Evolutionary conservation across 2,113 vertebrate species (phyloP), one percentile per base, ranked within the genome.

Genomic region (Carettochelys insculpta): DNA sequence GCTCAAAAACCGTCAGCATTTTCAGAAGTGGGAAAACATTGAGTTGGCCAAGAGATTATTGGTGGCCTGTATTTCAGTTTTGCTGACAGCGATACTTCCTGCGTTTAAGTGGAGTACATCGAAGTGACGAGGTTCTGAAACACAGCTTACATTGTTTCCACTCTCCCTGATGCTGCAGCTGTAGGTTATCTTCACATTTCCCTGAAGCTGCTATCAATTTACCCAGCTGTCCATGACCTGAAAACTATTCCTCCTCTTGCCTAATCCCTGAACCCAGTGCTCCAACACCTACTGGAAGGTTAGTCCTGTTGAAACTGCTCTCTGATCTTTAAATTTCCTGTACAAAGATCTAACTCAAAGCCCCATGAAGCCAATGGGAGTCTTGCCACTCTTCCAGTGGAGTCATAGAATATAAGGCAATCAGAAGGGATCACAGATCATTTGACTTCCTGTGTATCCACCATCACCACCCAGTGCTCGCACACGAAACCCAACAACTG

Each of bases 1-100:
- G 68, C 50, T 84, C 10, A 4, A 82, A 29, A 95, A n/a, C 45
- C 84, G 61, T 82, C 91, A 92, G 91, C 92, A 6, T 87, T 88
- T 89, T 89, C 90, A 92, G 22, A 53, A 52, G 6, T 4, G 54
- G 41, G 52, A 6, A 29, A 81, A 4, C 48, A 77, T 47, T n/a
- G 6, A 90, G 24, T 61, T 54, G 76, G 43, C 51, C 90, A 81
- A 48, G 89, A 47, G 27, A 34, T 84, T 89, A 58, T 92, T 61
- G 22, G 90, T 78, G 82, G 3, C 27, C 16, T 82, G 25, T 61
- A 41, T 75, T n/a, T n/a, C 51, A 89, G 82, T 54, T 82, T 80
- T 45, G 34, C 13, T 77, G 90, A 78, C 31, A 87, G 20, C 8
- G 80, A 43, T 6, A 31, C 51, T 78, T 77, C 77, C 54, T 58